Base-by-base conservation (phyloP, 2,888 invertebrate species). In the Camponotus fellah region DNA sequence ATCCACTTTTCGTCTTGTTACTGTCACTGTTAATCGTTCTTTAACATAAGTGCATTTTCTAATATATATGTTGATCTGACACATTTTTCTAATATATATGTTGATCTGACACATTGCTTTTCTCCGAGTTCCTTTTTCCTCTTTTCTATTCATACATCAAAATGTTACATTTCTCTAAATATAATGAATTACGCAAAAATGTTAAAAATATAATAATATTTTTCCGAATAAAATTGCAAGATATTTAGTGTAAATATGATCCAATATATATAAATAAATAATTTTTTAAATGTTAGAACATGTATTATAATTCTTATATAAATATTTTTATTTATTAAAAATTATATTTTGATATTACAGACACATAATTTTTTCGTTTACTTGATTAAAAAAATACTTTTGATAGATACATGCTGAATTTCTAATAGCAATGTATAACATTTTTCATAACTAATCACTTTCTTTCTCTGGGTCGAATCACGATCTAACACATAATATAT, bases 1-100 rank as follows among this genome's bases (percentile, higher is more conserved):
- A 65, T 76, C 34, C 49, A 21, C 37, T 65, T 76, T 65, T 17
- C 65, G 34, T 43, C 40, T 43, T 32, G 46, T 64, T n/a, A 46
- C 14, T 14, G 4, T 46, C 32, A n/a, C n/a, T 43, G 17, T 60
- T 74, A 74, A 74, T 12, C 40, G 10, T 8, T 53, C 37, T 56
- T n/a, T 53, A 37, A 26, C n/a, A 65, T 56, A 77, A 77, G 56
- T 14, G 3, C 68, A 68, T 68, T 40, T 40, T 10, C 53, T 3
- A 34, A 65, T 69, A 58, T 43, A n/a, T 43, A 43, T 4, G n/a
- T 10, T 69, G 21, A 32, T n/a, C 43, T 17, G 56, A 58, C 46
- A 10, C 32, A 21, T 43, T 32, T 40, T 40, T 10, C 53, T 3
- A 34, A 65, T 69, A 58, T 43, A n/a, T 43, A 43, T 4, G n/a